Conservation (phyloP, 2,797 vertebrate genomes). For the Megalops cyprinoides region DNA sequence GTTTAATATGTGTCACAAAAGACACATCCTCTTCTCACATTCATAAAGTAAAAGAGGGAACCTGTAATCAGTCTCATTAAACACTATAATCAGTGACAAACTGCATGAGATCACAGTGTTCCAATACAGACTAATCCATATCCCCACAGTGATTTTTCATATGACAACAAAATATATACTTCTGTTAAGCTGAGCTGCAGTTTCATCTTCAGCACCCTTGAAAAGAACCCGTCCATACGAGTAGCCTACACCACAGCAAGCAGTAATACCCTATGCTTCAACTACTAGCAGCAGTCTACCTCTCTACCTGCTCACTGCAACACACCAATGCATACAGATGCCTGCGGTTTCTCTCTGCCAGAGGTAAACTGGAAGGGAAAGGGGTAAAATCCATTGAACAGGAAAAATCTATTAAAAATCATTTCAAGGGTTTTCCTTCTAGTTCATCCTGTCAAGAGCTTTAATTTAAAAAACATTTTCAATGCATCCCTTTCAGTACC, state of each 20-base stretch:
- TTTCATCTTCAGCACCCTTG: too few relatives aligned
- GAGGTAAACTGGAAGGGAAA: too few relatives aligned
- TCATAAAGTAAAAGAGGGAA: not conserved
- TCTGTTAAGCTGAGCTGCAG: slow-evolving; percentile 13
- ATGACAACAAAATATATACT: not conserved
- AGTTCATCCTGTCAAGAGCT: not conserved
- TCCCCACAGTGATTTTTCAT: slow-evolving; percentile 7
- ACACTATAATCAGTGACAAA: not conserved
- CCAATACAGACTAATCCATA: not conserved
- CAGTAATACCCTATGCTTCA: not conserved
- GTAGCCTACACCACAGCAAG: too few relatives aligned
- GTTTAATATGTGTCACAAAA: not conserved
- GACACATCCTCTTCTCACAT: not conserved
- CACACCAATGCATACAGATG: not conserved
- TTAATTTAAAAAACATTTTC: not conserved
- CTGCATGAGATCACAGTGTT: slow-evolving; percentile 2
- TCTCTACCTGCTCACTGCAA: not conserved
- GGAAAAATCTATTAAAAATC: slow-evolving; percentile 6
- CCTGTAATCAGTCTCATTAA: slow-evolving; percentile 21
- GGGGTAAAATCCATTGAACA: not conserved
- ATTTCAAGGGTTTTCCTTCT: not conserved
- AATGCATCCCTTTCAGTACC: not conserved
- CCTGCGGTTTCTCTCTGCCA: too few relatives aligned
- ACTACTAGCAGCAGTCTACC: not conserved
- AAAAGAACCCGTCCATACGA: too few relatives aligned